Conservation (phyloP, 2,113 vertebrate genomes). For the Mionectes macconnelli region DNA sequence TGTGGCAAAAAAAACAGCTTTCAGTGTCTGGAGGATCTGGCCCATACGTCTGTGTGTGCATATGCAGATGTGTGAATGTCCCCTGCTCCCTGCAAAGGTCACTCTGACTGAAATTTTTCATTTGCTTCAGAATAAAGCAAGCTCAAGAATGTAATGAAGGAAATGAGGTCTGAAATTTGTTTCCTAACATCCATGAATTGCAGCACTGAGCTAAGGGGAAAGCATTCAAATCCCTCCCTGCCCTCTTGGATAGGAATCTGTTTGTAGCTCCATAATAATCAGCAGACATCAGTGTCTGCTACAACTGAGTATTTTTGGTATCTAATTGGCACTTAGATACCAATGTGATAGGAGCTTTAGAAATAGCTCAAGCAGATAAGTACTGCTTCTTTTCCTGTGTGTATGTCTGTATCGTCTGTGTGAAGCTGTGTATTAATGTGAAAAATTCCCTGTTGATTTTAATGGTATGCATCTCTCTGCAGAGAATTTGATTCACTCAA, state of each 20-base stretch:
- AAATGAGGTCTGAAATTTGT: slow-evolving; percentile 52
- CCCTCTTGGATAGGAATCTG: slow-evolving; percentile 23
- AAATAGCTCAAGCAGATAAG: slow-evolving; percentile 41
- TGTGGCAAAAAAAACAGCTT: neutral
- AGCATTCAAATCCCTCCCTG: slow-evolving; percentile 32
- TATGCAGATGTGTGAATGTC: neutral
- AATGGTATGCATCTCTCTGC: neutral
- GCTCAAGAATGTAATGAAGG: neutral
- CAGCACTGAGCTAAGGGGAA: neutral
- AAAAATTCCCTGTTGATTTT: slow-evolving; percentile 42
- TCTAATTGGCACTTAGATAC: slow-evolving; percentile 54
- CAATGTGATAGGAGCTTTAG: slow-evolving; percentile 14
- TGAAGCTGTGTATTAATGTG: slow-evolving; percentile 41
- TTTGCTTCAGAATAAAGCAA: slow-evolving; percentile 40
- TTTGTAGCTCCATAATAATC: slow-evolving; percentile 31
- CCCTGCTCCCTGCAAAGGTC: neutral
- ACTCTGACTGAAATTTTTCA: slow-evolving; percentile 25
- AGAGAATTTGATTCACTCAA: slow-evolving; percentile 22
- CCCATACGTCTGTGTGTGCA: neutral
- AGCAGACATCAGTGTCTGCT: slow-evolving; percentile 46
- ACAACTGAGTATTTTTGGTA: slow-evolving; percentile 46
- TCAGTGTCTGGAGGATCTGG: neutral
- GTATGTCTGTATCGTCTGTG: neutral
- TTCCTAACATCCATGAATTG: slow-evolving; percentile 33
- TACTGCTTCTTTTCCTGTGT: slow-evolving; percentile 7